Evolutionary conservation across 2,888 invertebrate species (phyloP), one percentile per base, ranked within the genome.

Genomic region (Teleogryllus oceanicus): DNA sequence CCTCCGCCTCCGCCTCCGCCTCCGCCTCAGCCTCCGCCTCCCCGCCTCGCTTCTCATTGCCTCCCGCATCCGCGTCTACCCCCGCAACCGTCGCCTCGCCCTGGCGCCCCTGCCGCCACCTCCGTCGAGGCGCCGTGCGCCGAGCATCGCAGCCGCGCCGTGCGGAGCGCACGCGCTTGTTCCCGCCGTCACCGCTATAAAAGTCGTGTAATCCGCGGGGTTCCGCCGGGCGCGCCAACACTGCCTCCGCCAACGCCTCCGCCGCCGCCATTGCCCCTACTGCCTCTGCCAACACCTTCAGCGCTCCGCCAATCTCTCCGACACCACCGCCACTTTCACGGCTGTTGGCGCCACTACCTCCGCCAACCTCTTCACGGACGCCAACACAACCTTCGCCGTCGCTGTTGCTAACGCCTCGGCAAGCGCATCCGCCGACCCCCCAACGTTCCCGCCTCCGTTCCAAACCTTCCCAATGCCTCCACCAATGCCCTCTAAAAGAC

Each of bases 221-320:
- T n/a, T n/a, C 37, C 37, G 37, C 37, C 37, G 4, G 62, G 37
- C 37, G 37, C 37, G 37, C 37, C 37, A 5, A 13, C n/a, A 62
- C 16, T 62, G 13, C 62, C n/a, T n/a, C n/a, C 62, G 62, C 62
- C 16, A 13, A n/a, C 62, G 62, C 62, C n/a, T 62, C 62, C 37
- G 5, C n/a, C 62, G n/a, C 13, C 16, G 8, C n/a, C 16, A 10
- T 10, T 10, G 13, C 3, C 62, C 5, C 16, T 5, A 2, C 12
- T 5, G 5, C 62, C 62, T 2, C 12, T 12, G 62, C n/a, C n/a
- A 11, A 3, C 62, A 3, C 13, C 16, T n/a, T 3, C 62, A 12
- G 5, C 16, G 0, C n/a, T 5, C 13, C n/a, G 4, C 62, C 62
- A 12, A 3, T 10, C 10, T 10, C n/a, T 1, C 4, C n/a, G 0